These are phyloP conservation scores for Plagodis pulveraria DNA, from an alignment of 2,888 invertebrate species.

Conservation along the genomic window DNA sequence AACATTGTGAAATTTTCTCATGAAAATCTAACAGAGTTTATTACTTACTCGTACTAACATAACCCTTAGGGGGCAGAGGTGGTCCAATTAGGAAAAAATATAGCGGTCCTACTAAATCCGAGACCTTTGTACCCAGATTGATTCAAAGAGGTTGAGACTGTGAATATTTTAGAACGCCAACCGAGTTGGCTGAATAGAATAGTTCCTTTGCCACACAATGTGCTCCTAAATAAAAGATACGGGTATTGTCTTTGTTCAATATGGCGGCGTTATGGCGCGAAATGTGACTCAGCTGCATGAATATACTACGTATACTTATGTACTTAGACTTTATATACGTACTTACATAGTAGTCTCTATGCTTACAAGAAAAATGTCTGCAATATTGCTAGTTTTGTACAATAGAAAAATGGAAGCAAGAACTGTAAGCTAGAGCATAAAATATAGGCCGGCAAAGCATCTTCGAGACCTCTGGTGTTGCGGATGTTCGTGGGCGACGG, in stretches of 20 bases:
- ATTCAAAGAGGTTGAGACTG: conserved; percentile 59
- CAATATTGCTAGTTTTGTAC: too few species aligned
- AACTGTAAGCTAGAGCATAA: too few species aligned
- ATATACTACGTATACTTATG: background rate
- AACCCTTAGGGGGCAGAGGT: conserved; percentile 42
- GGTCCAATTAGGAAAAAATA: conserved; percentile 58
- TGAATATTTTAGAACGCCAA: conserved; percentile 62
- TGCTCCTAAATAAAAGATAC: conserved; percentile 58
- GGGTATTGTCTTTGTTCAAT: conserved; percentile 45
- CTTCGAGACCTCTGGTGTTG: too few species aligned
- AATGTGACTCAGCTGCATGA: conserved; percentile 26
- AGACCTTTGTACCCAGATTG: conserved; percentile 56
- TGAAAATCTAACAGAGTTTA: conserved; percentile 1
- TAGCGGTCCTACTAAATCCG: conserved; percentile 56
- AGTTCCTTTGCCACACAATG: conserved; percentile 50
- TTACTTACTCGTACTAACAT: conserved; percentile 22
- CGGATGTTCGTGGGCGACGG: too few species aligned
- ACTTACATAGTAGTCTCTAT: too few species aligned
- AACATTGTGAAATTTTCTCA: background rate
- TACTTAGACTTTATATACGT: too few species aligned
- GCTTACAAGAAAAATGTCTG: too few species aligned
- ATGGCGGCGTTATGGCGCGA: conserved; percentile 14
- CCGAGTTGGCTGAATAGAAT: conserved; percentile 46
- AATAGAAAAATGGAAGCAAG: too few species aligned
- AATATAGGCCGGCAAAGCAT: too few species aligned